These are phyloP conservation scores for Hirudinaria manillensis DNA, from an alignment of 2,888 invertebrate genomes.

Conservation along the genomic window DNA sequence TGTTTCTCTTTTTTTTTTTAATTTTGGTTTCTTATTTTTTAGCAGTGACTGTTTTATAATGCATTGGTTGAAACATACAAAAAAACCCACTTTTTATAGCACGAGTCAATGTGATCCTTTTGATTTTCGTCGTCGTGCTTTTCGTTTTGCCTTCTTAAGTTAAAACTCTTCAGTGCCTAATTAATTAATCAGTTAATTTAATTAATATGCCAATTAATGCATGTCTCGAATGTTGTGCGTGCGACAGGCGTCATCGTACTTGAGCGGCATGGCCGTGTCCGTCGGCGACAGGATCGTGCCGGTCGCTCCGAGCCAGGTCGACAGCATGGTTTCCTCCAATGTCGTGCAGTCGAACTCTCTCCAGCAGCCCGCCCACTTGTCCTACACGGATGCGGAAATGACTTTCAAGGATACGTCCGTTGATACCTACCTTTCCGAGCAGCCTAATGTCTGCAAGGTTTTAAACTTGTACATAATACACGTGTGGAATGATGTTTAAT, in stretches of 20 bases:
- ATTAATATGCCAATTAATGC: not conserved
- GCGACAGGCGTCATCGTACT: not conserved
- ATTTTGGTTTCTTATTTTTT: not conserved
- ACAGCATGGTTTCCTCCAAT: slow-evolving; percentile 18
- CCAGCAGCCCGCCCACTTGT: slow-evolving; percentile 1
- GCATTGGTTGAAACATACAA: too few relatives aligned
- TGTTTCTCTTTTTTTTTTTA: not conserved
- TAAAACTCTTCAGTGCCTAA: too few relatives aligned
- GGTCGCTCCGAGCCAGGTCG: slow-evolving; percentile 13
- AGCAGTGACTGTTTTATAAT: too few relatives aligned
- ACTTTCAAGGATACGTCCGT: slow-evolving; percentile 26
- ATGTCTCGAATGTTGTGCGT: too few relatives aligned
- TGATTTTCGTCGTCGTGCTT: not conserved
- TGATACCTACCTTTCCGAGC: slow-evolving; percentile 40
- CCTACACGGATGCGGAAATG: not conserved
- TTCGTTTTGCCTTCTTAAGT: not conserved
- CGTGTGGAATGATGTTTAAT: not conserved
- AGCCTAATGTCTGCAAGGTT: slow-evolving; percentile 58
- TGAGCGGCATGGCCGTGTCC: not conserved
- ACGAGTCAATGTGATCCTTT: too few relatives aligned
- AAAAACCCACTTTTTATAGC: too few relatives aligned
- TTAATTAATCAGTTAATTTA: not conserved
- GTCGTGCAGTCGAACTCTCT: slow-evolving; percentile 7
- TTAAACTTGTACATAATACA: not conserved
- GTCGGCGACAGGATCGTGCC: slow-evolving; percentile 11